These are phyloP conservation scores for Deilephila elpenor DNA, from an alignment of 2,888 invertebrate genomes.

Conservation along the genomic window DNA sequence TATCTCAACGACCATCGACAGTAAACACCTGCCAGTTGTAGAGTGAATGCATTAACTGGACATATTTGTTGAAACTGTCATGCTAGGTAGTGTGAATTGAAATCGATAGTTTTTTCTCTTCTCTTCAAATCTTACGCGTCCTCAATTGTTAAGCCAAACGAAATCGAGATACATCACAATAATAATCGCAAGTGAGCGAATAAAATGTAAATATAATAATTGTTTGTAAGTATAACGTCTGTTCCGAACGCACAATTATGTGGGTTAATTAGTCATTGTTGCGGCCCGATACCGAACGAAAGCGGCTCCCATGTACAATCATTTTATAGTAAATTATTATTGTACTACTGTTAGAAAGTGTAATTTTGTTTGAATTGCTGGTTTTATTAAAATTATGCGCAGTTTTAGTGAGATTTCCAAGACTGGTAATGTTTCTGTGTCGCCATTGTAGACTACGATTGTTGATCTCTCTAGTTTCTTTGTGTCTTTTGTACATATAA, in stretches of 20 bases:
- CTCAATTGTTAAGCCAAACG: background rate
- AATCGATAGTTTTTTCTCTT: too few relatives aligned
- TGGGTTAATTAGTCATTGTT: slow-evolving; percentile 50
- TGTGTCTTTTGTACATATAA: background rate
- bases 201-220: slow-evolving; percentile 1
- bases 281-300: slow-evolving; percentile 30
- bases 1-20: too few relatives aligned
- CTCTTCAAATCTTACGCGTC: too few relatives aligned
- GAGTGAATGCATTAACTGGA: too few relatives aligned
- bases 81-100: too few relatives aligned
- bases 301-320: slow-evolving; percentile 21
- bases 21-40: too few relatives aligned
- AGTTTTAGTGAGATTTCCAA: background rate
- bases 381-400: slow-evolving; percentile 3
- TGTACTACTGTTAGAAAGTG: slow-evolving; percentile 25
- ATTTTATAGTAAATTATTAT: slow-evolving; percentile 24
- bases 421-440: background rate
- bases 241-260: slow-evolving; percentile 36
- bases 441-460: background rate
- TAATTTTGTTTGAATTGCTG: slow-evolving; percentile 20
- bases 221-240: slow-evolving; percentile 5
- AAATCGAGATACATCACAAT: background rate
- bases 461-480: background rate
- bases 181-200: slow-evolving; percentile 3
- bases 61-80: too few relatives aligned